Evolutionary conservation across 35 echinoderm and acorn worm species (phyloP), one percentile per base, ranked within the genome.

Genomic region (Eucidaris tribuloides): DNA sequence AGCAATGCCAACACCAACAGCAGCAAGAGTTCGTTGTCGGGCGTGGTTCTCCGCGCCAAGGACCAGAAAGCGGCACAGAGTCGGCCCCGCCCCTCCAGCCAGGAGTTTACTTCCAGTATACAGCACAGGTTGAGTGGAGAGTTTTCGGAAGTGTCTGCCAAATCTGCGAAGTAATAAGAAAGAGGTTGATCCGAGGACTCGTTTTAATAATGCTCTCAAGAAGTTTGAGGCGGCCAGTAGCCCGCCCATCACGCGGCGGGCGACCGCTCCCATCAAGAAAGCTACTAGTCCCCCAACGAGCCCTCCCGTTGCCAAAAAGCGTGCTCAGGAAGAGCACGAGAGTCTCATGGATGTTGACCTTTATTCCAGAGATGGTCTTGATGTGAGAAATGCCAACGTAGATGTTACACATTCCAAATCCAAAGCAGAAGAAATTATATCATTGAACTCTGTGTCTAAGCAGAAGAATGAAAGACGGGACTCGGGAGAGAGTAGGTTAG

Each of bases 231-330:
- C 71, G 40, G 76, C 45, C 1, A 88, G 61, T 45, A 79, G 85
- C 41, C 68, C 68, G 19, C 68, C 68, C 14, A 44, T 39, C 44
- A 4, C 42, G 33, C 65, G 70, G 46, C 50, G 48, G 29, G 55
- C 38, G 27, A 85, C 46, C 22, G 43, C 39, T 20, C 28, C 68
- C 37, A 19, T 32, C 46, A 86, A 62, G 64, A 88, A 48, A 38
- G 29, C 85, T 36, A 30, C 45, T 38, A 76, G 72, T 14, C 85
- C 85, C 5, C 85, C 85, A 58, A 88, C 76, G 20, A 88, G 85
- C 46, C 85, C 85, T 40, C 85, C 62, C 6, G 62, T 84, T 63
- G 43, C 48, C 62, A 84, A 84, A 63, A 84, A 84, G 56, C 82
- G 82, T 6, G 48, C 48, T 63, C 68, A 74, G 29, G 68, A 74